Conservation (phyloP, 2,113 vertebrate species). For the Equus quagga region DNA sequence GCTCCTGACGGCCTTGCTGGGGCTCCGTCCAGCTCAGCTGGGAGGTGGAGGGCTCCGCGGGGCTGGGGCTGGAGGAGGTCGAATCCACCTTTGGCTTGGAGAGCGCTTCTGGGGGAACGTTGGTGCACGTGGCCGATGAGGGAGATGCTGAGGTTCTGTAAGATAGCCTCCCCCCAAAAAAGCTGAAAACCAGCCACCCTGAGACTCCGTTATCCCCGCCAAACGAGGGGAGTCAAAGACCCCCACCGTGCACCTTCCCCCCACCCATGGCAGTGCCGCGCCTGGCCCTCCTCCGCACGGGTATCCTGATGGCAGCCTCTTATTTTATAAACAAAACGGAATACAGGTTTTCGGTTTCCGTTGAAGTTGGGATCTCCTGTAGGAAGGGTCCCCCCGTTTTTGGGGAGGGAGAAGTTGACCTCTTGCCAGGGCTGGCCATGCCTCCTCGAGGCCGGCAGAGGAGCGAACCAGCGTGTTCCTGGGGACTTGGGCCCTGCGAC, state of each 20-base stretch:
- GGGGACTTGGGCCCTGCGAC: background rate
- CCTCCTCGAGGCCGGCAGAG: background rate
- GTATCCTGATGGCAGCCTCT: rapidly evolving
- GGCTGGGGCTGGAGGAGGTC: background rate
- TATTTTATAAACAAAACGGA: rapidly evolving
- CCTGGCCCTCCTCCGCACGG: rapidly evolving
- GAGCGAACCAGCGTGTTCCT: rapidly evolving
- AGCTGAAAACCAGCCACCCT: rapidly evolving
- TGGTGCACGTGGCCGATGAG: rapidly evolving
- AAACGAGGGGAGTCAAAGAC: rapidly evolving
- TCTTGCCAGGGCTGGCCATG: background rate
- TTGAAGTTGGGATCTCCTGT: background rate
- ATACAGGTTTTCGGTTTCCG: background rate
- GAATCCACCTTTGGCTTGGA: rapidly evolving
- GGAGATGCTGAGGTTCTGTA: background rate
- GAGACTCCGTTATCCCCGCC: background rate
- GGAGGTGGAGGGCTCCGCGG: background rate
- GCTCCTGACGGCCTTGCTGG: background rate
- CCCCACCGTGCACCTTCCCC: rapidly evolving
- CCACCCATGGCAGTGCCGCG: rapidly evolving
- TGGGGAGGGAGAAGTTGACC: no score
- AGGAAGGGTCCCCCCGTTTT: background rate
- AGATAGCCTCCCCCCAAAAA: no score
- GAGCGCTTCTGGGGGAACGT: rapidly evolving
- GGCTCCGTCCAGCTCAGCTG: rapidly evolving